Base-by-base conservation (phyloP, 2,888 invertebrate species). In the Boloria euphrosyne region DNA sequence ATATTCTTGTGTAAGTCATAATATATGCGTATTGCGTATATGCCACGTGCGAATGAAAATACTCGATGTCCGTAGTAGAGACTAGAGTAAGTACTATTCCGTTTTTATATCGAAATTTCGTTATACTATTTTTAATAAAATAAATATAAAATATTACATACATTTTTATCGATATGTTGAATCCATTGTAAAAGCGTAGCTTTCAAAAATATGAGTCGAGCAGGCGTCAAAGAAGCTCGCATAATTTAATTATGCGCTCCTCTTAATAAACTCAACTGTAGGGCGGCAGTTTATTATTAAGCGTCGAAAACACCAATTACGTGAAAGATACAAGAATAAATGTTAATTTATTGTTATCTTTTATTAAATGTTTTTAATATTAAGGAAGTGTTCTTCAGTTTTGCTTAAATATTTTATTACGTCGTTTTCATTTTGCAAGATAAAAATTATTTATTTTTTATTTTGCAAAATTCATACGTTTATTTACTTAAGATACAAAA, bases 191-290 rank as follows among this genome's bases (percentile, higher is more conserved):
- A 47, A 52, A 46, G 13, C 46, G n/a, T 14, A 52, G 31, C 86
- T 85, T 86, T 85, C 87, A 90, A 90, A 91, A 91, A 90, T 89
- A 86, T 90, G 83, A 86, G 78, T 79, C 74, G 79, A 80, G 80
- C 76, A 74, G 81, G 83, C 90, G 87, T 89, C 90, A 91, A 90
- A 90, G 90, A 87, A 88, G 81, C 85, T 77, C 78, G 80, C 80
- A 80, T 91, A 90, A 92, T 91, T 91, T 86, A 90, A 91, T 92
- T 90, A 90, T 83, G 77, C 79, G 68, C 80, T 78, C 84, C 83
- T 85, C 87, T 87, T 89, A 90, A 89, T 82, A 81, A 78, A 87
- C 86, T 83, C 82, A 78, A 76, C 78, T 73, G 49, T 59, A 49
- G 59, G 59, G 59, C 49, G 49, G 47, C 59, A 38, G 49, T 59